Evolutionary conservation across 2,797 vertebrate species (phyloP).

Genomic region (Meda fulgida): DNA sequence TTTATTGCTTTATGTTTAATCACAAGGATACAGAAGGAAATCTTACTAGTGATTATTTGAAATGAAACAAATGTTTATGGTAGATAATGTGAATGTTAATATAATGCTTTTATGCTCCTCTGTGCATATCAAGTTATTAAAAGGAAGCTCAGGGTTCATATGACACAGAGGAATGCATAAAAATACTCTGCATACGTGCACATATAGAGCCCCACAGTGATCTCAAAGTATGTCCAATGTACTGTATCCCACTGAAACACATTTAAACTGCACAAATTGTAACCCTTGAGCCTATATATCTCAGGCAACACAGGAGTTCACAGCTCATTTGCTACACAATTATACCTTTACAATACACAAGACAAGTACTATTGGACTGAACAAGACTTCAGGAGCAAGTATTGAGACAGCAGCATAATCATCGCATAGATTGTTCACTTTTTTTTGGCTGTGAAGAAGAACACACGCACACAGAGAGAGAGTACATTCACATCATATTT

Average conservation of each 20-base stretch:
- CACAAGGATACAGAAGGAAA: not conserved
- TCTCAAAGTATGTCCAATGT: constrained; percentile 20
- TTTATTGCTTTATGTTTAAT: constrained; percentile 6
- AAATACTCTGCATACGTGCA: not conserved
- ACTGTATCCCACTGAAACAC: constrained; percentile 5
- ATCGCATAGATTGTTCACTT: constrained; percentile 66
- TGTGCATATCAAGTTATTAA: constrained; percentile 21
- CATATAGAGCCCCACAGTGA: constrained; percentile 1
- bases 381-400: constrained; percentile 66
- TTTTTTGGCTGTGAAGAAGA: constrained; percentile 64
- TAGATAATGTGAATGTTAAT: not conserved
- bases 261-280: constrained; percentile 15
- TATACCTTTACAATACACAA: constrained; percentile 26
- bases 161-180: not conserved
- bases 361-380: constrained; percentile 59
- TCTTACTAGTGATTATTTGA: not conserved
- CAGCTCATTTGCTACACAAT: constrained; percentile 21
- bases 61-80: not conserved
- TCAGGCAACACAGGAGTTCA: constrained; percentile 23
- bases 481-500: constrained; percentile 74
- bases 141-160: constrained; percentile 28
- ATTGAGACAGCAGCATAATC: constrained; percentile 77
- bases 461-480: constrained; percentile 70
- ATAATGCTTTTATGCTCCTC: constrained; percentile 3
- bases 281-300: constrained; percentile 17